phyloP scores from a whole-genome alignment of 2,113 vertebrate genomes.

The Stigmatopora argus region DNA sequence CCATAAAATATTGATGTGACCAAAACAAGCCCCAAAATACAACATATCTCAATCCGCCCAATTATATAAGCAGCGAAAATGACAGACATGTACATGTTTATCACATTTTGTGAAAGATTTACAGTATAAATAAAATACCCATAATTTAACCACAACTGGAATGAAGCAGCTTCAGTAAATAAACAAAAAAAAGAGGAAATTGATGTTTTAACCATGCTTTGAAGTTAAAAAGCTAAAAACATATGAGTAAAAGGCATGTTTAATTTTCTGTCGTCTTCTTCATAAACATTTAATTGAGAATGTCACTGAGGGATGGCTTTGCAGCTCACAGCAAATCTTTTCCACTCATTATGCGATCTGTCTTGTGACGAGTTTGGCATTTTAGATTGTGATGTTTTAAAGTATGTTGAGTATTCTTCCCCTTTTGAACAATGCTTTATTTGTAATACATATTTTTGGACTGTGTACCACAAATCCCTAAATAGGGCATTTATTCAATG shows the following conservation, averaged over 20 bases:
- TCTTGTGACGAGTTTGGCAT: background rate
- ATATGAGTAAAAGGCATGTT: background rate
- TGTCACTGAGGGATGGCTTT: background rate
- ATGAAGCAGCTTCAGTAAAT: background rate
- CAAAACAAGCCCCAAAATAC: slow-evolving; percentile 2
- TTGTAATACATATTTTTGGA: no score
- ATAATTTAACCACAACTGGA: background rate
- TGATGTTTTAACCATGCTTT: background rate
- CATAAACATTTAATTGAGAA: background rate
- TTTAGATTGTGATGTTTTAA: background rate
- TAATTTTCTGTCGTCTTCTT: no score
- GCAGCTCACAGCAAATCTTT: background rate
- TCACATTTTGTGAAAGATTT: background rate
- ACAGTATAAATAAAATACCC: background rate
- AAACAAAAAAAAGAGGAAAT: background rate
- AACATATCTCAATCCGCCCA: background rate
- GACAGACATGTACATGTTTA: background rate
- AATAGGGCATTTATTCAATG: no score
- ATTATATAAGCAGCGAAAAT: background rate
- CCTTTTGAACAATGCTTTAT: no score
- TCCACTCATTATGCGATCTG: background rate
- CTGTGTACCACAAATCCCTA: no score
- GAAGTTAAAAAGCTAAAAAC: background rate
- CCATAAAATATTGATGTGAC: background rate
- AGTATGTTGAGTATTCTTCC: no score